These are phyloP conservation scores for Odontamblyopus lacepedii DNA, from an alignment of 2,797 vertebrate species.

Conservation along the genomic window DNA sequence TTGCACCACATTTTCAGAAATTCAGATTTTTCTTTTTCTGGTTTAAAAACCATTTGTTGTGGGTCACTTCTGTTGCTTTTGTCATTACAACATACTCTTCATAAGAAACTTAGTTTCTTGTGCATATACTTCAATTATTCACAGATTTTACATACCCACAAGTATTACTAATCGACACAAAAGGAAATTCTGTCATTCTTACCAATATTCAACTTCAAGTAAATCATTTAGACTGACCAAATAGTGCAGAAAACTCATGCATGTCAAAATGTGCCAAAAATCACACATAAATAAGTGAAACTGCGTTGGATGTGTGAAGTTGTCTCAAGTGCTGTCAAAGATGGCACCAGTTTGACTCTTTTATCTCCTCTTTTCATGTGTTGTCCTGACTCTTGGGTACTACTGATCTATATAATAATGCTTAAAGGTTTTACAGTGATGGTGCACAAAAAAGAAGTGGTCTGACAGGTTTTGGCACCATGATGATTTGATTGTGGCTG, in stretches of 20 bases:
- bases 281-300: neutral
- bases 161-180: neutral
- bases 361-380: neutral
- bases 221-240: neutral
- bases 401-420: constrained; percentile 43
- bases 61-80: neutral
- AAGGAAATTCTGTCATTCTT: neutral
- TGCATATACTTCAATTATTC: neutral
- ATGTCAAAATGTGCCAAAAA: neutral
- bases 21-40: too few species aligned
- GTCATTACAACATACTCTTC: neutral
- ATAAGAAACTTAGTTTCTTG: neutral
- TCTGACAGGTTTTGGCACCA: too few species aligned
- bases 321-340: neutral
- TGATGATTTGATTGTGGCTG: too few species aligned
- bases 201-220: neutral
- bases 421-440: constrained; percentile 21
- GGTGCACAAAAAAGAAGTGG: too few species aligned
- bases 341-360: neutral
- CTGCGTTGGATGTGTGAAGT: constrained; percentile 1
- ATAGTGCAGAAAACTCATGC: neutral
- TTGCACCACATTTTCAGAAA: too few species aligned
- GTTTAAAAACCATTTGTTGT: neutral
- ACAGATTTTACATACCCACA: neutral
- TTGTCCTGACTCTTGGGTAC: constrained; percentile 24